A percentile compares a stretch with the other conserved stretches of the same genome.
Conservation (phyloP, 2,113 vertebrate genomes). For the Gobius niger region DNA sequence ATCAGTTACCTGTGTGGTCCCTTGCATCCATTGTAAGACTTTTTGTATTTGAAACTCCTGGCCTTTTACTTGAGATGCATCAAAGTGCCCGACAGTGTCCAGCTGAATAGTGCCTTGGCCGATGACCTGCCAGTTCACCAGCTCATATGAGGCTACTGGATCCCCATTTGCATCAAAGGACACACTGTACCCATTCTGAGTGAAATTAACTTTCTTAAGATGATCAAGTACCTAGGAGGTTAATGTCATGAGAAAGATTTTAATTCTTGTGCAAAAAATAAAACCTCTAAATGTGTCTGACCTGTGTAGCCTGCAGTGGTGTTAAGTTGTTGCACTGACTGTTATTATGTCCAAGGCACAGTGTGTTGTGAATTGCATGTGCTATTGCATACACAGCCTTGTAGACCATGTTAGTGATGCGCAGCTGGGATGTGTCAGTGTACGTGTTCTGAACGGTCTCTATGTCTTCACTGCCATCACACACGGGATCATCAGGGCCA, state of each 20-base stretch:
- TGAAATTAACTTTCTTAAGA: conserved; percentile 61
- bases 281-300: conserved; percentile 15
- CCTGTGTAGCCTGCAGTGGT: conserved; percentile 51
- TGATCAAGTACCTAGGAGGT: conserved; percentile 54
- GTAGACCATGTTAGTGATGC: conserved; percentile 72
- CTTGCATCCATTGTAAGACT: conserved; percentile 59
- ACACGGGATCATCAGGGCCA: conserved; percentile 4
- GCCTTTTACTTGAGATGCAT: conserved; percentile 56
- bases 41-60: conserved; percentile 57
- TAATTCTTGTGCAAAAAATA: not conserved
- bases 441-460: conserved; percentile 52
- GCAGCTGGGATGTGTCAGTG: conserved; percentile 70
- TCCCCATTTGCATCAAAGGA: conserved; percentile 73
- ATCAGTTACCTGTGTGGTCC: conserved; percentile 43
- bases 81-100: conserved; percentile 64
- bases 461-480: conserved; percentile 67
- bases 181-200: conserved; percentile 58
- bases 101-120: conserved; percentile 40
- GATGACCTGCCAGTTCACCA: conserved; percentile 71
- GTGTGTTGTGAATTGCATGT: conserved; percentile 59
- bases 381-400: conserved; percentile 76
- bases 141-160: conserved; percentile 65
- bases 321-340: conserved; percentile 47
- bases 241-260: not conserved
- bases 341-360: conserved; percentile 44